These are phyloP conservation scores for Drosophila lacteicornis DNA, from an alignment of 1,140 invertebrate genomes.

Conservation along the genomic window DNA sequence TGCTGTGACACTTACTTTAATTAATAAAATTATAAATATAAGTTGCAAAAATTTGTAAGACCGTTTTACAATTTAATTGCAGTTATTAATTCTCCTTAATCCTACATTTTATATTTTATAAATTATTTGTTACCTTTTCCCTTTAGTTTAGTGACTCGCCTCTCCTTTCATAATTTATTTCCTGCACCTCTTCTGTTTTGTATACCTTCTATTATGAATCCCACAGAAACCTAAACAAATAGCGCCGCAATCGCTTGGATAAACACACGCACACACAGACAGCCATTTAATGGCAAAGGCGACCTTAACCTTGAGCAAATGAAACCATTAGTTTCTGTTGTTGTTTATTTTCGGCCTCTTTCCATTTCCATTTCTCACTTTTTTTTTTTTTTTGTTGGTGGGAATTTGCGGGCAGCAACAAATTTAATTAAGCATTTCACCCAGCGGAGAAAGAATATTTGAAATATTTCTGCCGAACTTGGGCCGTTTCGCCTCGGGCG, in stretches of 20 bases:
- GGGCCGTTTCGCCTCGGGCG: slow-evolving; percentile 9
- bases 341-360: slow-evolving; percentile 41
- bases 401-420: slow-evolving; percentile 37
- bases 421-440: slow-evolving; percentile 55
- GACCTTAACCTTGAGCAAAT: slow-evolving; percentile 54
- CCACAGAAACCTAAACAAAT: slow-evolving; percentile 24
- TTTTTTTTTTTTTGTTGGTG: slow-evolving; percentile 25
- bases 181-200: neutral
- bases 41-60: too few relatives aligned
- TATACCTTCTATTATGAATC: slow-evolving; percentile 7
- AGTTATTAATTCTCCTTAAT: neutral
- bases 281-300: slow-evolving; percentile 2
- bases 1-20: too few relatives aligned
- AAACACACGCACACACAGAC: slow-evolving; percentile 17
- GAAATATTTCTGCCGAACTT: slow-evolving; percentile 38
- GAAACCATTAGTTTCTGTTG: slow-evolving; percentile 46
- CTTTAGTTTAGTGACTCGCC: neutral
- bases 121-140: neutral
- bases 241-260: slow-evolving; percentile 2
- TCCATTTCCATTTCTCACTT: slow-evolving; percentile 2
- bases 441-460: slow-evolving; percentile 30
- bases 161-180: slow-evolving; percentile 1
- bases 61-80: neutral
- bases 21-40: too few relatives aligned
- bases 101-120: neutral